These are phyloP conservation scores for Periphyllus acericola DNA, from an alignment of 2,888 invertebrate species.

Conservation along the genomic window DNA sequence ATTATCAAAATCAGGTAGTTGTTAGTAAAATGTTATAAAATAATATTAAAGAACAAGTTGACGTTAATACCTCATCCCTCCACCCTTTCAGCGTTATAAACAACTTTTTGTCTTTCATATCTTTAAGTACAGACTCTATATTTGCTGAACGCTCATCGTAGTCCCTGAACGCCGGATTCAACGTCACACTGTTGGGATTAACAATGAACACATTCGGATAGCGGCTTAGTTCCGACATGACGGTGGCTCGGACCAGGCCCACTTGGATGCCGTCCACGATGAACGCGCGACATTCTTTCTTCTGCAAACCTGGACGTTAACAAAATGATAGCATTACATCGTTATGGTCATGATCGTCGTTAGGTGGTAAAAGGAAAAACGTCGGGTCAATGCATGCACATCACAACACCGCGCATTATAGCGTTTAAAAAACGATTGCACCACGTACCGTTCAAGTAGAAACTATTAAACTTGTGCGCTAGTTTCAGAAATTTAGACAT, in stretches of 20 bases:
- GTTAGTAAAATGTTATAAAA: neutral
- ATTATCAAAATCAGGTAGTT: neutral
- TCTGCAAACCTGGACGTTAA: constrained; percentile 74
- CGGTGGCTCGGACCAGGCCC: constrained; percentile 86
- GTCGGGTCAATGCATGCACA: neutral
- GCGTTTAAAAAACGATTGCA: neutral
- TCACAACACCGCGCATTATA: neutral
- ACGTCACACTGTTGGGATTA: constrained; percentile 78
- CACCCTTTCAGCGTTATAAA: constrained; percentile 88
- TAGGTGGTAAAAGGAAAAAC: neutral
- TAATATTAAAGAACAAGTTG: neutral
- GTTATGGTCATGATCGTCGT: neutral
- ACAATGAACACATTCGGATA: constrained; percentile 85
- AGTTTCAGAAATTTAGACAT: constrained; percentile 80
- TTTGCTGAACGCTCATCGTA: constrained; percentile 83
- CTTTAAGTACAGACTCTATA: constrained; percentile 81
- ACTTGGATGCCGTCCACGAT: constrained; percentile 89
- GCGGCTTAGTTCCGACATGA: constrained; percentile 81
- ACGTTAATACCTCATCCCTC: constrained; percentile 83
- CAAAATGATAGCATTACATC: no score
- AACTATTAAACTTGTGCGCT: constrained; percentile 89
- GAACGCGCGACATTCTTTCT: constrained; percentile 85
- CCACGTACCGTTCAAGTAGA: constrained; percentile 83
- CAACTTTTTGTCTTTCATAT: constrained; percentile 79
- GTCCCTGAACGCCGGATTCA: constrained; percentile 88